Base-by-base conservation (phyloP, 1,140 invertebrate genomes). In the Anastatus disparis region DNA sequence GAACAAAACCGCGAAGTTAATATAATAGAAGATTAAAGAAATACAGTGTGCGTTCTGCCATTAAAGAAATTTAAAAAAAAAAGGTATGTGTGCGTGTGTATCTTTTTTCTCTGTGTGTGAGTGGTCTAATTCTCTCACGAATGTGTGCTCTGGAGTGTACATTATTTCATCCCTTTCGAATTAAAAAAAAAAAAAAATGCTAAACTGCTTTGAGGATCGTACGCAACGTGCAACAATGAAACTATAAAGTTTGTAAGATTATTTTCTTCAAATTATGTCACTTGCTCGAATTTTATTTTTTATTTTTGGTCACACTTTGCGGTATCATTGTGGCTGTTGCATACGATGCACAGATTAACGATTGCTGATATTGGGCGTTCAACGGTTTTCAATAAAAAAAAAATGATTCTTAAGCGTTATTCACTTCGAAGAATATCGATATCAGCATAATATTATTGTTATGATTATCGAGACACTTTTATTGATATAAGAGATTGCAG, bases 391-490 rank as follows among this genome's bases (percentile, higher is more conserved):
- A 66, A 42, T 46, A 48, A 44, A 44, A 15, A n/a, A n/a, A n/a
- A 44, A 58, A 48, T 17, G 7, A 68, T 52, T 35, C 44, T 72
- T 52, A 58, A 75, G 56, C 71, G 67, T 75, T 75, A 71, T 64
- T 75, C 73, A 73, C 35, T 75, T 75, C 75, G 64, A 59, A 75
- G 55, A 46, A 73, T 76, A 72, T 69, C 72, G 74, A 75, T 77
- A 76, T 76, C 75, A 73, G 65, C 74, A 75, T 78, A 75, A 78
- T 77, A 78, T 66, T 76, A 77, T 77, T 77, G 75, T 79, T 77
- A 76, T 72, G 72, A 75, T 78, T 75, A 71, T 76, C 73, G 63
- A 76, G 61, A 71, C 69, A 71, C 69, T 67, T 73, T 78, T 74
- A 71, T 68, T 20, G 55, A 58, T 59, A 52, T 50, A 29, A 67